Evolutionary conservation across 1,140 invertebrate species (phyloP), one percentile per base, ranked within the genome.

Genomic region (Brachionus rubens): DNA sequence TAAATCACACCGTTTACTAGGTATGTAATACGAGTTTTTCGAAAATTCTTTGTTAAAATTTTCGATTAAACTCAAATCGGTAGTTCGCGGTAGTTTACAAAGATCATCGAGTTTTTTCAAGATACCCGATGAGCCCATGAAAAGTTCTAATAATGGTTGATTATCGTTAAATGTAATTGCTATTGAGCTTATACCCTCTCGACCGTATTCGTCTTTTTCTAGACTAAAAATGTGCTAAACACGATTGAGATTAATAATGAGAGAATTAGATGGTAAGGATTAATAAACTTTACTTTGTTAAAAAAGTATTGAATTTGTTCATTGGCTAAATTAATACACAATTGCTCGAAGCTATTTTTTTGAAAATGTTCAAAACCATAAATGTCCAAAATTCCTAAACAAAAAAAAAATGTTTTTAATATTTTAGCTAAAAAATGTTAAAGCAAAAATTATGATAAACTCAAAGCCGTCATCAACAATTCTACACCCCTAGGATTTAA

Each of bases 271-370:
- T 47, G 9, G 4, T 12, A 10, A 1, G 1, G 19, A 30, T 72
- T 48, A 28, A 30, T n/a, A 48, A n/a, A 26, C 84, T 88, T 33
- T 40, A 97, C 94, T 84, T 96, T 93, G 87, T 97, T 97, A 85
- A 91, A 91, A 70, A 91, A 90, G 80, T 91, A 90, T 80, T 91
- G 90, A 16, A 91, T 84, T 81, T 91, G 90, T 82, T 91, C 90
- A 82, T 91, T 91, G 76, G 94, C 94, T 85, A 93, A 96, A 86
- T 97, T 96, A 76, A 96, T 97, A 86, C 93, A 95, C 81, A 95
- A 92, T 82, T 92, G 84, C 82, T 93, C 91, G 85, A 93, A 93
- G 62, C 84, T 89, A 81, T 89, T 89, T 79, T 86, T 84, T 56
- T 86, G 81, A 80, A 90, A 90, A 67, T 89, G 89, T 81, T 89